phyloP scores from a whole-genome alignment of 2,888 invertebrate genomes.

The Strigamia maritima region DNA sequence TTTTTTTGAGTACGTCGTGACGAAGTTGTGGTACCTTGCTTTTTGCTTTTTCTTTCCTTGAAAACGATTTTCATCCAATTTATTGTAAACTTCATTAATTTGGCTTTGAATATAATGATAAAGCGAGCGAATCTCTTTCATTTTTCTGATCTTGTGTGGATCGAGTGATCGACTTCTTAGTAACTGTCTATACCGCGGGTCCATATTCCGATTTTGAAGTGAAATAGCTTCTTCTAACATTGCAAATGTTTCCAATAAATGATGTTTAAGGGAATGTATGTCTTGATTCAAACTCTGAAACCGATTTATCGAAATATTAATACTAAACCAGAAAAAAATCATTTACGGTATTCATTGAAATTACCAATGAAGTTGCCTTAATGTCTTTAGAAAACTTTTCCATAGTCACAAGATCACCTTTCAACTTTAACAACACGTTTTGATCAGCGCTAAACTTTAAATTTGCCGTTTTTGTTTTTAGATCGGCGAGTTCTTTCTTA shows the following conservation, averaged over 20 bases:
- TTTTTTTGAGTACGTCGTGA: neutral
- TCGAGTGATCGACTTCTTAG: conserved; percentile 58
- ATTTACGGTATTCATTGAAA: neutral
- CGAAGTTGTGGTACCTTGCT: neutral
- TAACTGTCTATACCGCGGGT: conserved; percentile 50
- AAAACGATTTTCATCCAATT: conserved; percentile 64
- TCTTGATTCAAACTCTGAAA: conserved; percentile 58
- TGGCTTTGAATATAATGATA: conserved; percentile 68
- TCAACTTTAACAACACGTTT: neutral
- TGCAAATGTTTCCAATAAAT: conserved; percentile 54
- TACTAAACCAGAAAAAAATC: neutral
- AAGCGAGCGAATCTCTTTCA: conserved; percentile 66
- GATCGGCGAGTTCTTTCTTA: conserved; percentile 63
- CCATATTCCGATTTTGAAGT: conserved; percentile 49
- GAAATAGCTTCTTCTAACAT: conserved; percentile 52
- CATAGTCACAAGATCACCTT: conserved; percentile 54
- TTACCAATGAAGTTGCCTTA: conserved; percentile 45
- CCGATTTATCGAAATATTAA: neutral
- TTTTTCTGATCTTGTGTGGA: conserved; percentile 65
- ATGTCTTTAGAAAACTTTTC: conserved; percentile 64
- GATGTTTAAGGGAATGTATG: conserved; percentile 59
- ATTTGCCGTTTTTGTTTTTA: conserved; percentile 58
- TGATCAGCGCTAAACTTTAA: neutral
- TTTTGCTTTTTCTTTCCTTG: neutral
- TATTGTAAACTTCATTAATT: conserved; percentile 66